phyloP scores from a whole-genome alignment of 2,113 vertebrate genomes.

The Sisor rabdophorus region DNA sequence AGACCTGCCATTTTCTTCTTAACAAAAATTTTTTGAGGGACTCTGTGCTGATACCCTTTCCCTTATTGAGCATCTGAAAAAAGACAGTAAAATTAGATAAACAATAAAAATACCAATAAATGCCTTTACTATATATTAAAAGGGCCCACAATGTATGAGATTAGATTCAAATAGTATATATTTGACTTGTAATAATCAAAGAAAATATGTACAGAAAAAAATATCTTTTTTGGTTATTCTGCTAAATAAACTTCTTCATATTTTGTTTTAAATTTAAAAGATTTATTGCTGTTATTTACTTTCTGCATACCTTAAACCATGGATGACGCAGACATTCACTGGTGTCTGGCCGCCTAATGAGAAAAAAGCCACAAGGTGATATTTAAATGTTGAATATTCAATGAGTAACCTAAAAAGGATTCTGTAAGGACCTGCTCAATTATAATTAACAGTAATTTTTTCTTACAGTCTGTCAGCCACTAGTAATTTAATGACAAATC shows the following conservation, averaged over 20 bases:
- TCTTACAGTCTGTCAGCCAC: slow-evolving; percentile 90
- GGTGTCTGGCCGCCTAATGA: slow-evolving; percentile 82
- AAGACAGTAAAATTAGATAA: neutral
- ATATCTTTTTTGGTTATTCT: neutral
- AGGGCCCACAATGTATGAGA: neutral
- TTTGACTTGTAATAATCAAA: neutral
- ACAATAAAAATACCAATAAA: neutral
- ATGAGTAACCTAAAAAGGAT: slow-evolving; percentile 4
- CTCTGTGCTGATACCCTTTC: slow-evolving; percentile 84
- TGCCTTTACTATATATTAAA: neutral
- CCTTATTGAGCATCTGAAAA: slow-evolving; percentile 82
- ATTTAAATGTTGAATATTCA: neutral
- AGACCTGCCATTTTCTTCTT: slow-evolving; percentile 94
- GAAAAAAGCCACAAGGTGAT: neutral
- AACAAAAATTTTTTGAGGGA: slow-evolving; percentile 90
- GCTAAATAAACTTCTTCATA: neutral
- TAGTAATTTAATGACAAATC: slow-evolving; percentile 95
- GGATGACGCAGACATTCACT: slow-evolving; percentile 90
- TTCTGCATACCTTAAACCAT: slow-evolving; percentile 89
- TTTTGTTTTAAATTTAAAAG: neutral
- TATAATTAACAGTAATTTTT: neutral
- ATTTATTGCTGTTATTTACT: neutral
- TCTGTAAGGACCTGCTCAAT: neutral
- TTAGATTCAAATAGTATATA: neutral
- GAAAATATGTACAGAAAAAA: too few species aligned